Evolutionary conservation across 2,113 vertebrate species (phyloP).

Genomic region (Ivindomyrus marchei): DNA sequence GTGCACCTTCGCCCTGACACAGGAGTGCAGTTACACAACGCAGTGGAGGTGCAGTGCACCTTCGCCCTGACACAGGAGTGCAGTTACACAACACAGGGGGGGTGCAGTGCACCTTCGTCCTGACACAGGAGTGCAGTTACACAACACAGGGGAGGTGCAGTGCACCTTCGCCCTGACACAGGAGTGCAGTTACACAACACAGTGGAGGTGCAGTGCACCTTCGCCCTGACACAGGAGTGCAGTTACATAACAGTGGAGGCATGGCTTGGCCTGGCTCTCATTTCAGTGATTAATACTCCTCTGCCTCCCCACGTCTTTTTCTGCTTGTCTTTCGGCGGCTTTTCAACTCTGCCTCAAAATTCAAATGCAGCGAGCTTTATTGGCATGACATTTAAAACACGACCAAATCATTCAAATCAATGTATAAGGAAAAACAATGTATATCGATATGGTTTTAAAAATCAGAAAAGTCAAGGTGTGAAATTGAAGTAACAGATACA

Average conservation of each 20-base stretch:
- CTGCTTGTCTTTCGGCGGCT: not conserved
- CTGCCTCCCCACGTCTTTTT: not conserved
- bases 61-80: not conserved
- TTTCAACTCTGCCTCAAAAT: not conserved
- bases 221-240: not conserved
- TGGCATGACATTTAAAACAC: not conserved
- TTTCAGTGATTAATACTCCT: slow-evolving; percentile 43
- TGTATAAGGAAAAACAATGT: not conserved
- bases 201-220: not conserved
- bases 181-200: slow-evolving; percentile 34
- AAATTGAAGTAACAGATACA: not conserved
- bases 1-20: not conserved
- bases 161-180: not conserved
- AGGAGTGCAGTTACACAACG: slow-evolving; percentile 33
- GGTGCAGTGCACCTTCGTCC: not conserved
- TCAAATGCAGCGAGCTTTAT: not conserved
- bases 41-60: not conserved
- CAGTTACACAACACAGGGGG: slow-evolving; percentile 34
- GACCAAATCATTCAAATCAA: not conserved
- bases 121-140: slow-evolving; percentile 24
- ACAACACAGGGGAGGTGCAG: slow-evolving; percentile 23
- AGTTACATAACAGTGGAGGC: slow-evolving; percentile 32
- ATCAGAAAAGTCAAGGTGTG: not conserved
- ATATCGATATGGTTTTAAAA: not conserved
- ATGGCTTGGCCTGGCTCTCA: slow-evolving; percentile 27